Evolutionary conservation across 1,140 invertebrate species (phyloP).

Genomic region (Tachypleus tridentatus): DNA sequence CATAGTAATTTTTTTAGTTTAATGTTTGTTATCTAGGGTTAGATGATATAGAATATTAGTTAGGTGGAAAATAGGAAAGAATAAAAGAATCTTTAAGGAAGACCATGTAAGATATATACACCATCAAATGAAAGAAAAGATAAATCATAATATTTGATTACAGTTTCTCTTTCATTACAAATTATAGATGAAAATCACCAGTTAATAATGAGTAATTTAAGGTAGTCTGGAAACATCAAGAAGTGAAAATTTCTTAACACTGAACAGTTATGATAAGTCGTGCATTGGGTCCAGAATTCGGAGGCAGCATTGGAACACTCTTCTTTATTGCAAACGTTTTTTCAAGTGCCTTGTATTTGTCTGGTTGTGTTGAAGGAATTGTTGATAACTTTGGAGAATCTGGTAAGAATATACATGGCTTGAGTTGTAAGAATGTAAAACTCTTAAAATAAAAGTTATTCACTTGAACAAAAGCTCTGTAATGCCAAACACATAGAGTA

Average conservation of each 20-base stretch:
- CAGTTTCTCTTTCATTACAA: neutral
- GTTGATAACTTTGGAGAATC: conserved; percentile 87
- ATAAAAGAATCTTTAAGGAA: no score
- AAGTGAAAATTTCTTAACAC: conserved; percentile 23
- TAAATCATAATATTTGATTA: no score
- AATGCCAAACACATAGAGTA: no score
- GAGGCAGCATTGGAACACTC: conserved; percentile 82
- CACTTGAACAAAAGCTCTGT: no score
- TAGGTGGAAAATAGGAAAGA: no score
- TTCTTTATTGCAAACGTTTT: conserved; percentile 96
- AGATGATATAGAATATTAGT: no score
- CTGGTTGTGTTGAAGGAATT: conserved; percentile 92
- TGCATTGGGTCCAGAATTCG: conserved; percentile 89
- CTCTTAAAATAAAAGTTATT: neutral
- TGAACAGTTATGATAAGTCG: conserved; percentile 76
- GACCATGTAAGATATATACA: no score
- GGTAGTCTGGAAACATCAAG: neutral
- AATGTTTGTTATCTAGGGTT: no score
- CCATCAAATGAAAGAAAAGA: no score
- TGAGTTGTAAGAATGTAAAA: conserved; percentile 2
- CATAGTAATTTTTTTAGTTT: no score
- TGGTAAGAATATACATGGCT: conserved; percentile 38
- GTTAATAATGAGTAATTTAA: neutral
- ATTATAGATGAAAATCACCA: neutral
- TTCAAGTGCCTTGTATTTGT: conserved; percentile 83